Conservation (phyloP, 2,888 invertebrate genomes). For the Rotaria macrura region DNA sequence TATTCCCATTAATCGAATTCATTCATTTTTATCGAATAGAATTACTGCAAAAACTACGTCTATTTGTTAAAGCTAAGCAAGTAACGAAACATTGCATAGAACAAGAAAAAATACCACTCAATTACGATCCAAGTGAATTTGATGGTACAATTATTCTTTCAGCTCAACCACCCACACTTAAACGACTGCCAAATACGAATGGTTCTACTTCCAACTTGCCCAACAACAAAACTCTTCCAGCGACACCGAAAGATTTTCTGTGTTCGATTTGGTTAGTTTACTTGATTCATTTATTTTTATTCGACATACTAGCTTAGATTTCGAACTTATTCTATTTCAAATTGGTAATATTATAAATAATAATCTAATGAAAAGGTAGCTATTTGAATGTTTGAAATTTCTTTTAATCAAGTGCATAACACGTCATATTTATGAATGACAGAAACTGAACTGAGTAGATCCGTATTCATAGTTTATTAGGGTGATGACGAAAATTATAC, state of each 20-base stretch:
- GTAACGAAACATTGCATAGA: conserved; percentile 3
- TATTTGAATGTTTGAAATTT: no score
- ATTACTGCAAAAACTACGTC: background rate
- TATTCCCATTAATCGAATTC: background rate
- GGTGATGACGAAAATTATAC: no score
- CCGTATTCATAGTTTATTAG: no score
- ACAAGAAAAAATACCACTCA: conserved; percentile 5
- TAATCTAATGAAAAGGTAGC: no score
- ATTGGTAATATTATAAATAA: no score
- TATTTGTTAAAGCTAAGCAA: conserved; percentile 9
- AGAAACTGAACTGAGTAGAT: no score
- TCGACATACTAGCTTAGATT: no score
- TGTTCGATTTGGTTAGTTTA: background rate
- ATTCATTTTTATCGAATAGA: background rate
- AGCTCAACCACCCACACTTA: background rate
- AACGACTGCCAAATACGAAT: background rate
- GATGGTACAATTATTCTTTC: background rate
- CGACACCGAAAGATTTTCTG: background rate
- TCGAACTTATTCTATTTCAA: no score
- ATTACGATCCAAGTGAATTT: background rate
- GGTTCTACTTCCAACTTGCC: background rate
- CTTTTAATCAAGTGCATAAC: no score
- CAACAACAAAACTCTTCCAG: background rate
- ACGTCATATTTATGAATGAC: no score
- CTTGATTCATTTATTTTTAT: no score